Base-by-base conservation (phyloP, 2,888 invertebrate species). In the Tiliacea aurago region DNA sequence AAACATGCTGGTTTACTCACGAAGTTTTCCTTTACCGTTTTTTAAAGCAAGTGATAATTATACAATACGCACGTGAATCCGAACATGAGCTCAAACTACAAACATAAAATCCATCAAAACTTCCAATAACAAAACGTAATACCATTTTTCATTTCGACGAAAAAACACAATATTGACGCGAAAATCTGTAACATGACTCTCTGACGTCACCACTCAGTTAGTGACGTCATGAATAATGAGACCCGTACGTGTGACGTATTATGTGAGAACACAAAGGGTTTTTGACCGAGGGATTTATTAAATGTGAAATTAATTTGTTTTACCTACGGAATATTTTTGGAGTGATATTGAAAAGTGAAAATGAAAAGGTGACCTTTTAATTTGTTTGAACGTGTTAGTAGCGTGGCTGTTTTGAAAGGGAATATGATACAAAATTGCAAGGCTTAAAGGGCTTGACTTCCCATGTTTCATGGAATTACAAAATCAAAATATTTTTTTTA, bases 181-280 rank as follows among this genome's bases (percentile, higher is more conserved):
- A 68, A 76, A 84, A 81, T 85, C 83, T 82, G 79, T 73, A 68
- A 63, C 67, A 70, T 55, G 68, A 65, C 58, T 37, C 58, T 23
- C 58, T 86, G 87, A 86, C 85, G 86, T 85, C 80, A 83, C 53
- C 84, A 74, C 67, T 80, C 69, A 23, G 53, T 78, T 76, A 33
- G 73, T 88, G 89, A 88, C 87, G 87, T 86, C 87, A 87, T 86
- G 81, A 87, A 87, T 88, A 90, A 88, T 86, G 86, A 84, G 78
- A 41, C 28, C 75, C 45, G 47, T 70, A 78, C 70, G 69, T 78
- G 73, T 81, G 86, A 84, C 80, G 79, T 80, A 73, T 80, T 70
- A 63, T 64, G 73, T 69, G 77, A 45, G 65, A 53, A 62, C 51
- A 84, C 66, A 77, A 79, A 79, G 65, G 73, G 62, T 71, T 75